A percentile compares a stretch with the other conserved stretches of the same genome.
Conservation (phyloP, 2,797 vertebrate genomes). For the Austrolebias charrua region DNA sequence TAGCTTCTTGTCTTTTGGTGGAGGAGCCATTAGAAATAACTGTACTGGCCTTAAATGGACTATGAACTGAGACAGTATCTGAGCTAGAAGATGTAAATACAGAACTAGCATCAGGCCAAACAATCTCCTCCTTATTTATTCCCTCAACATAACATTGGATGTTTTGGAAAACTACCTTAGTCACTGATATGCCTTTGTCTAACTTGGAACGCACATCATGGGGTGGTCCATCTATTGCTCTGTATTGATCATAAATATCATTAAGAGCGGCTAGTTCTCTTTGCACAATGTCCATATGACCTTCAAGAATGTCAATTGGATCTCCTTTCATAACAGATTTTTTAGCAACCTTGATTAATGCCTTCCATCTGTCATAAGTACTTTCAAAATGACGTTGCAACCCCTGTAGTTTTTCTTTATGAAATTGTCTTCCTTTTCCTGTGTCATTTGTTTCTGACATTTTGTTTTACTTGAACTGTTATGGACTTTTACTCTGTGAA, state of each 20-base stretch:
- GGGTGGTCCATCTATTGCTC: not conserved
- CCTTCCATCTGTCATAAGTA: constrained; percentile 7
- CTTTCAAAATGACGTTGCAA: not conserved
- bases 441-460: too few species aligned
- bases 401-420: not conserved
- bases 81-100: constrained; percentile 2
- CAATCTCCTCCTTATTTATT: not conserved
- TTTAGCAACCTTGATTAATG: constrained; percentile 3
- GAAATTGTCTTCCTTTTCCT: not conserved
- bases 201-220: constrained; percentile 7
- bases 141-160: not conserved
- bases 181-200: not conserved
- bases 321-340: constrained; percentile 1
- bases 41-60: not conserved
- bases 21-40: not conserved
- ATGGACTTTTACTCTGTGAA: too few species aligned
- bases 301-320: constrained; percentile 1
- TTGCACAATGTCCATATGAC: not conserved
- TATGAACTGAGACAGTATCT: not conserved
- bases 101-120: constrained; percentile 5
- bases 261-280: not conserved
- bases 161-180: not conserved
- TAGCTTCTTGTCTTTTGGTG: not conserved
- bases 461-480: too few species aligned
- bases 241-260: constrained; percentile 6